A percentile compares a stretch with the other conserved stretches of the same genome.
Evolutionary conservation across 2,888 invertebrate species (phyloP).

Genomic region (Caradrina kadenii): DNA sequence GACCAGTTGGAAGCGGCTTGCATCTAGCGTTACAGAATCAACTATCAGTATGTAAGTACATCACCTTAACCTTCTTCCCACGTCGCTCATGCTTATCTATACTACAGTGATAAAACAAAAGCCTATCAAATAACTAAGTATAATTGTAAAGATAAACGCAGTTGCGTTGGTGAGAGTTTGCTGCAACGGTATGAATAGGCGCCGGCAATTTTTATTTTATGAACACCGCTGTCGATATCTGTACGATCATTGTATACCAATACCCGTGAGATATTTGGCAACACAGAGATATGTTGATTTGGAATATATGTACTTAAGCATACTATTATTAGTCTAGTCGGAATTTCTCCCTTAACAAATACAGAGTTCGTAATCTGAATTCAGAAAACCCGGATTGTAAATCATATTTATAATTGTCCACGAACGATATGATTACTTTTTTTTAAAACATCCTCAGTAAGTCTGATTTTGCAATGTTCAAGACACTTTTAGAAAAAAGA

Average conservation of each 20-base stretch:
- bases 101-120: not conserved
- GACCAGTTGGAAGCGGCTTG: no score
- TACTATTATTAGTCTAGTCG: not conserved
- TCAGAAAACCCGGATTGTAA: not conserved
- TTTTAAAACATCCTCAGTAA: no score
- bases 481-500: no score
- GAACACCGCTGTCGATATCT: not conserved
- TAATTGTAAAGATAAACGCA: not conserved
- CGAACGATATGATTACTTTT: not conserved
- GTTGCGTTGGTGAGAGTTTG: constrained; percentile 41
- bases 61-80: not conserved
- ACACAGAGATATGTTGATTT: not conserved
- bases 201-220: constrained; percentile 12
- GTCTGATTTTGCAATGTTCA: no score
- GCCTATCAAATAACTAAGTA: not conserved
- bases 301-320: not conserved
- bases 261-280: not conserved
- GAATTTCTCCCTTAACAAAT: not conserved
- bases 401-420: no score
- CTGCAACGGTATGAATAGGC: constrained; percentile 38
- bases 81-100: not conserved
- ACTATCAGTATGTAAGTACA: no score
- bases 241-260: not conserved
- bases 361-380: constrained; percentile 1
- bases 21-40: no score